Evolutionary conservation across 2,888 invertebrate genomes (phyloP), one percentile per base, ranked within the genome.

Genomic region (Orthosia incerta): DNA sequence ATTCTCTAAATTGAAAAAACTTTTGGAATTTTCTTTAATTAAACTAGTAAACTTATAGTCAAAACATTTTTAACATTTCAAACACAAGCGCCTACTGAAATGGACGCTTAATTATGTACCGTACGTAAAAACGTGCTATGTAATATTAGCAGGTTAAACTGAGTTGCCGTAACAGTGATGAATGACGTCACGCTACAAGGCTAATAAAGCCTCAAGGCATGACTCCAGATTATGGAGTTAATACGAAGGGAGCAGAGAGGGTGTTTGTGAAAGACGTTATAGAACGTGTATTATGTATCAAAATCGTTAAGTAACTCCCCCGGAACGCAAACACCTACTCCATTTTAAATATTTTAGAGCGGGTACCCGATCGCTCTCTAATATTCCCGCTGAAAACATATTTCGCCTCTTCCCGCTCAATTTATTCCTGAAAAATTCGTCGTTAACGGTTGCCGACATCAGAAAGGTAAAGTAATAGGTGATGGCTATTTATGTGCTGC

Each of bases 191-290:
- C 64, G 77, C 75, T 77, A 74, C 82, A 69, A 73, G 74, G 70
- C 75, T 76, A 79, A 82, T 85, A 75, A 71, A 73, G 72, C 83
- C 66, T 72, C 69, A 66, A 76, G 82, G 79, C 77, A 76, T 75
- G 79, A 74, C 79, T 82, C 65, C 79, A 76, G 84, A 79, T 84
- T 84, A 79, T 63, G 76, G 77, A 82, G 73, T 80, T 85, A 85
- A 86, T 79, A 82, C 71, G 77, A 79, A 75, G 77, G 78, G 71
- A 77, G 79, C 81, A 74, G 82, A 71, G 75, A 75, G 73, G 79
- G 74, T 78, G 79, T 79, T 78, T 74, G 70, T 73, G 62, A 77
- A 74, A 86, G 64, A 84, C 69, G 71, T 72, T 77, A 65, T 64
- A 77, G 59, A 76, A 73, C 69, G 55, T 71, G 59, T 71, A 65